A percentile compares a stretch with the other conserved stretches of the same genome.
phyloP scores from a whole-genome alignment of 2,888 invertebrate species.

The Dendrolimus houi region DNA sequence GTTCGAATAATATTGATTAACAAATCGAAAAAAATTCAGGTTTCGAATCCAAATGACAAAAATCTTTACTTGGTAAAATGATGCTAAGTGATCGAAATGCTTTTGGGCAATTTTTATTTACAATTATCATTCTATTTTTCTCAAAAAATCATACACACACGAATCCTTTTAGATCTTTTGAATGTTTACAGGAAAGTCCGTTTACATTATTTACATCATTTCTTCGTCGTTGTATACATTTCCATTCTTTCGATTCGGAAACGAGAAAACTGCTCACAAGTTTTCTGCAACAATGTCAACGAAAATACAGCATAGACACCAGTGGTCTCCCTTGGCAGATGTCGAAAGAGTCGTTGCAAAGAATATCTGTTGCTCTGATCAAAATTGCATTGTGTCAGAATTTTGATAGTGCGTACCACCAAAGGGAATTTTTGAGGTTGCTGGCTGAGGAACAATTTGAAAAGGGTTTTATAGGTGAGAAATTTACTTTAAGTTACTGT shows the following conservation, averaged over 20 bases:
- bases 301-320: constrained; percentile 53
- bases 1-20: too few relatives aligned
- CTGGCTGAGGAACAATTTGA: constrained; percentile 76
- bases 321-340: constrained; percentile 44
- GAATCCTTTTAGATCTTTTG: neutral
- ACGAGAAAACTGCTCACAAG: constrained; percentile 42
- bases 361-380: constrained; percentile 75
- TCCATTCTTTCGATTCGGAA: constrained; percentile 62
- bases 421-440: constrained; percentile 78
- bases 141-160: too few relatives aligned
- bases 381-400: constrained; percentile 77
- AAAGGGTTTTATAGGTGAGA: constrained; percentile 65
- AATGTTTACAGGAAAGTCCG: constrained; percentile 77
- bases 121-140: too few relatives aligned
- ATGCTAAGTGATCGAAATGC: too few relatives aligned
- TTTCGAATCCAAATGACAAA: too few relatives aligned
- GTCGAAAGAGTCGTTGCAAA: constrained; percentile 74
- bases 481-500: neutral
- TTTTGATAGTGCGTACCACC: constrained; percentile 79
- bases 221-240: constrained; percentile 67
- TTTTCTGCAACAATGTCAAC: constrained; percentile 51
- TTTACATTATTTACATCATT: constrained; percentile 77
- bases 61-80: too few relatives aligned
- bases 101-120: too few relatives aligned
- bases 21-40: too few relatives aligned